A percentile compares a stretch with the other conserved stretches of the same genome.
phyloP scores from a whole-genome alignment of 2,797 vertebrate genomes.

The Malurus leucopterus region DNA sequence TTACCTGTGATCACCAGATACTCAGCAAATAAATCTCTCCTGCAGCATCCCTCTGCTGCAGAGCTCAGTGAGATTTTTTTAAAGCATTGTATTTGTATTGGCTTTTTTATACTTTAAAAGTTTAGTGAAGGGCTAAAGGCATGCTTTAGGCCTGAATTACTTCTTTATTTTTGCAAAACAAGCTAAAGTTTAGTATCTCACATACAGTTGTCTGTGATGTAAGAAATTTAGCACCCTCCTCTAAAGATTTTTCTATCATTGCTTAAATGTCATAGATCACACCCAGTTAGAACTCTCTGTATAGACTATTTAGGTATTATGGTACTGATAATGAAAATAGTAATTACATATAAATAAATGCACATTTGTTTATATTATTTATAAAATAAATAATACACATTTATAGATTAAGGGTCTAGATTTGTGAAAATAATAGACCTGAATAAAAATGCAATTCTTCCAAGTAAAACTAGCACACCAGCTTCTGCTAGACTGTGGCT shows the following conservation, averaged over 20 bases:
- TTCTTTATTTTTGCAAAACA: background rate
- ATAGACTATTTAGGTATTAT: background rate
- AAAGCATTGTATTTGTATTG: background rate
- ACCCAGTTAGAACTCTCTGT: background rate
- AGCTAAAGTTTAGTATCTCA: background rate
- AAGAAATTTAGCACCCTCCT: background rate
- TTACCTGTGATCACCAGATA: slow-evolving; percentile 1
- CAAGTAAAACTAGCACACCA: background rate
- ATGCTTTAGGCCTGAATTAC: background rate
- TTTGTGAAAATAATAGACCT: background rate
- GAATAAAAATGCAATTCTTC: background rate
- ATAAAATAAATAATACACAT: background rate
- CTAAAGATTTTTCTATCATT: background rate
- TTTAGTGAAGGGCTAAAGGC: background rate
- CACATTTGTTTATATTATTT: no score
- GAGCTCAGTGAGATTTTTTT: background rate
- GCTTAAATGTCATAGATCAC: background rate
- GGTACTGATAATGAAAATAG: background rate
- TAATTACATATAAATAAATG: background rate
- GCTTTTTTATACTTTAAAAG: background rate
- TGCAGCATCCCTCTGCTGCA: background rate
- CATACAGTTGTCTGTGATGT: background rate
- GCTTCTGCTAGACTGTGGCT: background rate
- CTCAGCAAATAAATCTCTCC: background rate
- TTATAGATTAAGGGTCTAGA: background rate